Percentiles rank a stretch among this genome's conserved stretches.
Conservation (phyloP, 2,888 invertebrate genomes). For the Cerastis rubricosa region DNA sequence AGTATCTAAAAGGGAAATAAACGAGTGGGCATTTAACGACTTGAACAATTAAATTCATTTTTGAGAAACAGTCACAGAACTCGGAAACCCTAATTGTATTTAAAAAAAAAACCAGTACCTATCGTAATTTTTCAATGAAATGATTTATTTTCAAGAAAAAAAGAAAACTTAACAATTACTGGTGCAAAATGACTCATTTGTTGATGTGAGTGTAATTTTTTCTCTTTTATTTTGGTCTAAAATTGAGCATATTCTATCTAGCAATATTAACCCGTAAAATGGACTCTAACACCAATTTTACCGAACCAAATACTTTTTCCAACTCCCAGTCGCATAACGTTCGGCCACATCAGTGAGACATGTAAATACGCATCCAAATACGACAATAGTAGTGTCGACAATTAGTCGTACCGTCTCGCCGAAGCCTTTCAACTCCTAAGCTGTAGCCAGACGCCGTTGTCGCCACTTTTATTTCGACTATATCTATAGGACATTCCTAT, state of each 20-base stretch:
- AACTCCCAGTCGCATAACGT: slow-evolving; percentile 20
- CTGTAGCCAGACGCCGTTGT: slow-evolving; percentile 84
- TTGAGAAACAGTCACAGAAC: not conserved
- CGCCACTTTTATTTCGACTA: slow-evolving; percentile 86
- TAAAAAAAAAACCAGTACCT: not conserved
- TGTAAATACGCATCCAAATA: slow-evolving; percentile 73
- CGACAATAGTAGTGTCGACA: slow-evolving; percentile 80
- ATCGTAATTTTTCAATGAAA: not conserved
- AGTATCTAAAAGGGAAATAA: not conserved
- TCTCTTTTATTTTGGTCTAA: not conserved
- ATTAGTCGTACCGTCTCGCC: slow-evolving; percentile 86
- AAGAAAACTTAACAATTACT: not conserved
- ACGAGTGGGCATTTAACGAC: not conserved
- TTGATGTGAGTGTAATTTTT: not conserved
- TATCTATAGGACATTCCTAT: slow-evolving; percentile 65
- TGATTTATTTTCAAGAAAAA: not conserved
- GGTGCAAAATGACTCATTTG: not conserved
- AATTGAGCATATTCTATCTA: not conserved
- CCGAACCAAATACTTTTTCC: not conserved
- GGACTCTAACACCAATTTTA: not conserved
- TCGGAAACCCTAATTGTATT: not conserved
- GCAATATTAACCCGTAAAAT: not conserved
- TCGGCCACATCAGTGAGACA: slow-evolving; percentile 46
- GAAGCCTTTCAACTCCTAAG: slow-evolving; percentile 87
- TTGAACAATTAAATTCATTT: not conserved